Conservation (phyloP, 1,140 invertebrate genomes). For the Scaptomyza montana region DNA sequence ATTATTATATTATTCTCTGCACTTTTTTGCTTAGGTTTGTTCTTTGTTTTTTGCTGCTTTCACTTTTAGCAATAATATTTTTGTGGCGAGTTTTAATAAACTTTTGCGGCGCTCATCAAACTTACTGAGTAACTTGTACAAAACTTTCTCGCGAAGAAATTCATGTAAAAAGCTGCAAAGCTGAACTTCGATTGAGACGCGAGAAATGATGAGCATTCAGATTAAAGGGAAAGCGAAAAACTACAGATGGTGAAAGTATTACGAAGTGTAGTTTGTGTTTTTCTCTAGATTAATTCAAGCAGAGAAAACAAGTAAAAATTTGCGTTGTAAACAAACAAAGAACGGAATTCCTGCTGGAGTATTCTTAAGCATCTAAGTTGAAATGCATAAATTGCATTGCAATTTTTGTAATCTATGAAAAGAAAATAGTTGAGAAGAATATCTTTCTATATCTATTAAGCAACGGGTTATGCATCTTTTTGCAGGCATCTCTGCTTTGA, state of each 20-base stretch:
- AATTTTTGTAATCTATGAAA: slow-evolving; percentile 24
- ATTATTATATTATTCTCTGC: slow-evolving; percentile 42
- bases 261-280: slow-evolving; percentile 49
- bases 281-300: slow-evolving; percentile 68
- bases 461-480: too few relatives aligned
- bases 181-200: slow-evolving; percentile 55
- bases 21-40: slow-evolving; percentile 12
- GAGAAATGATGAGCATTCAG: slow-evolving; percentile 36
- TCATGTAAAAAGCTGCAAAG: slow-evolving; percentile 63
- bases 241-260: not conserved
- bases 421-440: too few relatives aligned
- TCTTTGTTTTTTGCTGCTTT: slow-evolving; percentile 28
- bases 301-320: slow-evolving; percentile 39
- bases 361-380: not conserved
- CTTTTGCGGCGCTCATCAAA: slow-evolving; percentile 75
- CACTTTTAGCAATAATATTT: slow-evolving; percentile 74
- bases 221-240: not conserved
- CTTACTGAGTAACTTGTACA: slow-evolving; percentile 60
- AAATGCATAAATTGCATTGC: slow-evolving; percentile 33
- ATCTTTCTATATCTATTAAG: too few relatives aligned
- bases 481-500: not conserved
- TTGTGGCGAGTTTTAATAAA: slow-evolving; percentile 67
- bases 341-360: slow-evolving; percentile 11
- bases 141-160: slow-evolving; percentile 60
- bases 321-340: slow-evolving; percentile 37